Conservation (phyloP, 1,140 invertebrate species). For the Drosophila tristis region DNA sequence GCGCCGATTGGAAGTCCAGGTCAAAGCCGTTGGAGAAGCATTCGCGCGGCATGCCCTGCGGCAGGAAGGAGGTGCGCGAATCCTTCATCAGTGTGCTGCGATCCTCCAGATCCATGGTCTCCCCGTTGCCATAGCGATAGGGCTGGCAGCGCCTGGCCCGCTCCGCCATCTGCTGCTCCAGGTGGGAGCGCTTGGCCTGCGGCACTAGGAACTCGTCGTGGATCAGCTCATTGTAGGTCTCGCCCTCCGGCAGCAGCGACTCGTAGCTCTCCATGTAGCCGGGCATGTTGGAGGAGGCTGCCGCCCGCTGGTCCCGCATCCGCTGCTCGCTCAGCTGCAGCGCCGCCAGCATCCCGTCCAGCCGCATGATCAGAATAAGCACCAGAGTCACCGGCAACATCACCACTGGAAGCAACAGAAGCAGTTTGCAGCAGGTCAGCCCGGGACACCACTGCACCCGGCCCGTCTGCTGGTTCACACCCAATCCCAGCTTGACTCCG, state of each 20-base stretch:
- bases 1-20: constrained; percentile 10
- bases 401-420: constrained; percentile 79
- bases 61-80: constrained; percentile 81
- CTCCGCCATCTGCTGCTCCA: constrained; percentile 22
- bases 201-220: constrained; percentile 70
- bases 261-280: constrained; percentile 55
- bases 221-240: constrained; percentile 64
- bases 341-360: constrained; percentile 78
- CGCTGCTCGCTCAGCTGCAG: constrained; percentile 57
- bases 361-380: constrained; percentile 74
- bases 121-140: constrained; percentile 62
- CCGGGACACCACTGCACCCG: constrained; percentile 83
- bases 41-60: constrained; percentile 67
- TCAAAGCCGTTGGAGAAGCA: constrained; percentile 49
- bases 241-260: constrained; percentile 50
- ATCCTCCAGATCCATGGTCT: constrained; percentile 74
- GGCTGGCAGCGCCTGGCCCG: constrained; percentile 67
- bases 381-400: constrained; percentile 80
- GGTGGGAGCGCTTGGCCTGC: constrained; percentile 19
- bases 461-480: constrained; percentile 77
- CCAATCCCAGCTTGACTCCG: constrained; percentile 64
- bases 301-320: constrained; percentile 39
- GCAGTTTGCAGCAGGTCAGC: constrained; percentile 77
- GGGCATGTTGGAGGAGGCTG: constrained; percentile 10
- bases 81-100: constrained; percentile 78